Conservation (phyloP, 2,113 vertebrate species). For the Aepyceros melampus region DNA sequence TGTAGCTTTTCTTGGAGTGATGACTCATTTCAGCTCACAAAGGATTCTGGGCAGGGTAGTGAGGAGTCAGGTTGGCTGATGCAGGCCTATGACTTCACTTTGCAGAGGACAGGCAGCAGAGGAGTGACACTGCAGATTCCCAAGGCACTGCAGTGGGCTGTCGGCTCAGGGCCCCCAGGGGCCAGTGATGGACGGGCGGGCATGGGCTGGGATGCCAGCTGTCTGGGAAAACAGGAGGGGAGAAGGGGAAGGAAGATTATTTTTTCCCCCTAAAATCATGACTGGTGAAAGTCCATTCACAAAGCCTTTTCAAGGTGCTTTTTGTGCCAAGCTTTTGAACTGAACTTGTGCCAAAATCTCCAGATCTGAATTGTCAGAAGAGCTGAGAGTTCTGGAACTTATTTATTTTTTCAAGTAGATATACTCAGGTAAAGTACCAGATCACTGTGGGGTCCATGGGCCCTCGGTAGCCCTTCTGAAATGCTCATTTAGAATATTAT, state of each 20-base stretch:
- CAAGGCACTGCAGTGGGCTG: constrained; percentile 77
- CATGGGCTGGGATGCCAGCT: constrained; percentile 52
- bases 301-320: constrained; percentile 59
- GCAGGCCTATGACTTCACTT: constrained; percentile 83
- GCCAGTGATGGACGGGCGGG: constrained; percentile 60
- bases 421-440: constrained; percentile 40
- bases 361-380: constrained; percentile 41
- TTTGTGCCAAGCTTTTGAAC: constrained; percentile 61
- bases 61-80: constrained; percentile 83
- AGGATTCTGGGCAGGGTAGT: constrained; percentile 85
- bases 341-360: constrained; percentile 53
- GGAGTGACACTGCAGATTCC: constrained; percentile 82
- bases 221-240: constrained; percentile 50
- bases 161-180: constrained; percentile 67
- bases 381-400: constrained; percentile 26
- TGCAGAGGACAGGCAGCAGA: constrained; percentile 80
- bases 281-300: constrained; percentile 30
- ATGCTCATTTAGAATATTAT: constrained; percentile 60
- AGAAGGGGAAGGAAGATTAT: constrained; percentile 33
- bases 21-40: constrained; percentile 85
- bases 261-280: constrained; percentile 17
- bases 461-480: constrained; percentile 52
- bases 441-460: constrained; percentile 17
- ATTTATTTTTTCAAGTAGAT: background rate
- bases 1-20: constrained; percentile 79